Evolutionary conservation across 2,888 invertebrate genomes (phyloP).

Genomic region (Tillus elongatus): DNA sequence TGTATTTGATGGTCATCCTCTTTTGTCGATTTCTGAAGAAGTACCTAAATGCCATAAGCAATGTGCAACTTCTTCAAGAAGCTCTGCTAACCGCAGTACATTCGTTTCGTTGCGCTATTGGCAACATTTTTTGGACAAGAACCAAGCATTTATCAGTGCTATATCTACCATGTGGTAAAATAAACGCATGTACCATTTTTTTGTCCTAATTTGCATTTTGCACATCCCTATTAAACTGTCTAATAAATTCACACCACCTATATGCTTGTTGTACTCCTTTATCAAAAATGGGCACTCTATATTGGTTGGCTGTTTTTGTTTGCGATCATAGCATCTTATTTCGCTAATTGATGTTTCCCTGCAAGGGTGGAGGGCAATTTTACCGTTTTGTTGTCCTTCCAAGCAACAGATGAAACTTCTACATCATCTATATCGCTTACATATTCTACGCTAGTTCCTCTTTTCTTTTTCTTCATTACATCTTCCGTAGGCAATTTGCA

Average conservation of each 20-base stretch:
- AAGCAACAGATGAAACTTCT: too few relatives aligned
- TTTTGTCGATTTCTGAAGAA: constrained; percentile 9
- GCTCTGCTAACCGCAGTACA: too few relatives aligned
- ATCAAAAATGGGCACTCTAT: constrained; percentile 23
- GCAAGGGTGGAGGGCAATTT: constrained; percentile 32
- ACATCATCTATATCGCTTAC: constrained; percentile 15
- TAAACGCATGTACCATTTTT: constrained; percentile 22
- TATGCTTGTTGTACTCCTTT: constrained; percentile 24
- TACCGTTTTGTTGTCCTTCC: constrained; percentile 35
- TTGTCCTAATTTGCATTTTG: constrained; percentile 19
- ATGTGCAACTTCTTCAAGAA: constrained; percentile 15
- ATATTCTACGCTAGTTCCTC: too few relatives aligned
- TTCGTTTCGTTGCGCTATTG: neutral
- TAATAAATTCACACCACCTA: constrained; percentile 23
- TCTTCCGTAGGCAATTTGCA: too few relatives aligned
- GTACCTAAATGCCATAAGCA: constrained; percentile 13
- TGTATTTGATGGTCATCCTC: constrained; percentile 15
- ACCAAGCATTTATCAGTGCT: constrained; percentile 21
- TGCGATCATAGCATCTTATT: constrained; percentile 15
- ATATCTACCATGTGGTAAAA: constrained; percentile 23
- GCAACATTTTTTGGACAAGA: constrained; percentile 21
- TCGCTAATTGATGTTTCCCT: constrained; percentile 23
- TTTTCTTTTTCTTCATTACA: too few relatives aligned
- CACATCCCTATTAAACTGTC: constrained; percentile 24
- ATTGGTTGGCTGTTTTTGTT: constrained; percentile 19